A percentile compares a stretch with the other conserved stretches of the same genome.
These are phyloP conservation scores for Drosophila borborema DNA, from an alignment of 2,888 invertebrate species.

Conservation along the genomic window DNA sequence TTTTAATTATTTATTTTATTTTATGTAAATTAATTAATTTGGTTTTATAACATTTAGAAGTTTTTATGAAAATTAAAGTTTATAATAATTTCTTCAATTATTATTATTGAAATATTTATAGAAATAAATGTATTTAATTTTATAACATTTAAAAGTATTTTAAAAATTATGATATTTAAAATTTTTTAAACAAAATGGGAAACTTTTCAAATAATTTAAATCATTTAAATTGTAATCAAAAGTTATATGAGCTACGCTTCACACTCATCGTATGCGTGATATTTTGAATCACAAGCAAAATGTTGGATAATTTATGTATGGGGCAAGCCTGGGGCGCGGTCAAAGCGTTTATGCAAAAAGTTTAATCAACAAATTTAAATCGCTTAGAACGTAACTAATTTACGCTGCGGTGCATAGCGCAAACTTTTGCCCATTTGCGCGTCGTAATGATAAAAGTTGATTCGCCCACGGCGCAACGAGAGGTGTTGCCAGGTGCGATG, in stretches of 20 bases:
- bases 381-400: constrained; percentile 78
- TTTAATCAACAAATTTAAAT: constrained; percentile 78
- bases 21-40: no score
- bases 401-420: constrained; percentile 47
- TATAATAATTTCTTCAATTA: no score
- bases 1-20: no score
- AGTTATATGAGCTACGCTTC: constrained; percentile 1
- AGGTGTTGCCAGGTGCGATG: constrained; percentile 23
- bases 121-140: background rate
- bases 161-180: background rate
- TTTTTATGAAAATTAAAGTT: no score
- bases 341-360: constrained; percentile 73
- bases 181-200: background rate
- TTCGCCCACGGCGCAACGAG: constrained; percentile 49
- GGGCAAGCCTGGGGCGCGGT: constrained; percentile 56
- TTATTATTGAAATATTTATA: background rate
- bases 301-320: constrained; percentile 36
- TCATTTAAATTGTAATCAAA: background rate
- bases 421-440: constrained; percentile 76
- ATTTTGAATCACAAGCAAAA: constrained; percentile 27
- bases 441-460: constrained; percentile 79
- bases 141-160: no score
- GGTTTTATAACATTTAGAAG: no score
- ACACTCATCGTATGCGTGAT: constrained; percentile 43
- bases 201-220: constrained; percentile 2